phyloP scores from a whole-genome alignment of 1,140 invertebrate species.

The Bombus affinis region DNA sequence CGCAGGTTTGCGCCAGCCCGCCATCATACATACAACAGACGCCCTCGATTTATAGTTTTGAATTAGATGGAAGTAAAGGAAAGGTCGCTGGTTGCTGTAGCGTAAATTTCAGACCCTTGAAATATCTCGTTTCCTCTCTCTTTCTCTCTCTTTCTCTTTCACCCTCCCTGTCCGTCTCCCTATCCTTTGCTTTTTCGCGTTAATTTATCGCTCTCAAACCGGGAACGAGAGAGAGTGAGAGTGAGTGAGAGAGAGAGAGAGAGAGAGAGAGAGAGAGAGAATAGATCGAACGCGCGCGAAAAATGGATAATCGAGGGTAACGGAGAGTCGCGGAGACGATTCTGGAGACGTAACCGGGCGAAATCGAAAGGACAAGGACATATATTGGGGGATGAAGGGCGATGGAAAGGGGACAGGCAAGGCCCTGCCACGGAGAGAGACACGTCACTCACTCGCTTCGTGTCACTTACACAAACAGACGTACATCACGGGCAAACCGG shows the following conservation, averaged over 20 bases:
- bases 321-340: neutral
- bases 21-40: slow-evolving; percentile 82
- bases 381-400: slow-evolving; percentile 17
- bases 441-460: slow-evolving; percentile 80
- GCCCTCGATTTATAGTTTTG: slow-evolving; percentile 82
- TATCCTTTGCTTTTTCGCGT: neutral
- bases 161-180: neutral
- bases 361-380: slow-evolving; percentile 43
- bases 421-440: slow-evolving; percentile 69
- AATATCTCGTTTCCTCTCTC: slow-evolving; percentile 57
- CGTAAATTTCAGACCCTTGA: slow-evolving; percentile 70
- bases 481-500: slow-evolving; percentile 78
- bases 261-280: neutral
- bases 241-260: neutral
- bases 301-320: neutral
- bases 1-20: slow-evolving; percentile 76
- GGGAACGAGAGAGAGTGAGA: neutral
- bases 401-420: slow-evolving; percentile 30
- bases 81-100: slow-evolving; percentile 71
- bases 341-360: slow-evolving; percentile 7
- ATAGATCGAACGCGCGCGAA: neutral
- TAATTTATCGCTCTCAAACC: slow-evolving; percentile 29
- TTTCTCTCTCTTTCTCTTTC: neutral
- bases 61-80: slow-evolving; percentile 80
- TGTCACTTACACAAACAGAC: slow-evolving; percentile 83